phyloP scores from a whole-genome alignment of 2,113 vertebrate species.

The Zosterops japonicus region DNA sequence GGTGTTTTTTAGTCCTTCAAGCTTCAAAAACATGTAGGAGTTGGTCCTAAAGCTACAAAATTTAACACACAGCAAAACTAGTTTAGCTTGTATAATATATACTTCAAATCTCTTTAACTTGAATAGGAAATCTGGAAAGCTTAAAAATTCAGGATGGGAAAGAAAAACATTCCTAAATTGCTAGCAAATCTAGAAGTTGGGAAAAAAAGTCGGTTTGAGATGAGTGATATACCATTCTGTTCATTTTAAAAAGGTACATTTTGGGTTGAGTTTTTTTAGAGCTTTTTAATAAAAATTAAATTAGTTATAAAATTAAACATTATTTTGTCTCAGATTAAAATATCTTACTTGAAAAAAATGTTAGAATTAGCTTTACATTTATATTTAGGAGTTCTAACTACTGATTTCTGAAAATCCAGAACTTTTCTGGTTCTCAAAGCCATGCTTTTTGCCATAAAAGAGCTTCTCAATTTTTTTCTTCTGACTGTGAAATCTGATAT shows the following conservation, averaged over 20 bases:
- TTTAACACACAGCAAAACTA: background rate
- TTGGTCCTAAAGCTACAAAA: background rate
- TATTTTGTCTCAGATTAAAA: background rate
- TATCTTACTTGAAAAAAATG: background rate
- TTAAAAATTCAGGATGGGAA: background rate
- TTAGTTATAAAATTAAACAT: background rate
- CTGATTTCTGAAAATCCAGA: background rate
- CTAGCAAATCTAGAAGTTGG: background rate
- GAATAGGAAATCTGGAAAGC: background rate
- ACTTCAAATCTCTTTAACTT: background rate
- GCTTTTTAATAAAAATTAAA: background rate
- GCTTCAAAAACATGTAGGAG: background rate
- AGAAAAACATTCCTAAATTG: background rate
- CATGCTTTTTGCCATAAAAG: background rate
- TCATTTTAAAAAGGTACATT: background rate
- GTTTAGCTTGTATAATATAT: background rate
- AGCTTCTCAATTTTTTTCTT: background rate
- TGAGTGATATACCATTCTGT: background rate
- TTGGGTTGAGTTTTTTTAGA: background rate
- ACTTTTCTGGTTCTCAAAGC: background rate
- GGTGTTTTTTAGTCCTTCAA: background rate
- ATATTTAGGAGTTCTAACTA: background rate
- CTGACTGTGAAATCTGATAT: background rate
- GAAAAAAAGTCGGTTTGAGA: background rate
- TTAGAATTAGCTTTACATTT: background rate